Evolutionary conservation across 2,113 vertebrate species (phyloP).

Genomic region (Melierax canorus): DNA sequence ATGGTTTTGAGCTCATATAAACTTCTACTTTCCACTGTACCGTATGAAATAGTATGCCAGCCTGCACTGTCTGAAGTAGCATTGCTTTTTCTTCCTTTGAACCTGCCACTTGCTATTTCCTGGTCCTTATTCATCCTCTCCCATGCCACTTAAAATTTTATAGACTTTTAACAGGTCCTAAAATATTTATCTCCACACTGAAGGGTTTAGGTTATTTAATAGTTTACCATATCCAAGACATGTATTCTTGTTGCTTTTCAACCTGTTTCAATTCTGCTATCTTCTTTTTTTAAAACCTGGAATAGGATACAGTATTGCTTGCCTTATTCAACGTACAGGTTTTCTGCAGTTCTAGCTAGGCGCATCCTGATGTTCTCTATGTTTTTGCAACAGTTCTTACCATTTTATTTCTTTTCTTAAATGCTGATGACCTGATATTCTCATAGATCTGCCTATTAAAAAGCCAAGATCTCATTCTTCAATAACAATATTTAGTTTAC

Average conservation of each 20-base stretch:
- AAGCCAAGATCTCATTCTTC: not conserved
- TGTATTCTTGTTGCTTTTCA: not conserved
- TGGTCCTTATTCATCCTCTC: not conserved
- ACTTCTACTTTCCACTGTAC: not conserved
- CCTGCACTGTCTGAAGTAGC: not conserved
- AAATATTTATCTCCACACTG: not conserved
- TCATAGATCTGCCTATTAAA: not conserved
- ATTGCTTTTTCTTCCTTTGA: not conserved
- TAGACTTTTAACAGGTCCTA: not conserved
- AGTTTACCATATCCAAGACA: not conserved
- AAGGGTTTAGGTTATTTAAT: not conserved
- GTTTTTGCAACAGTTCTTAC: not conserved
- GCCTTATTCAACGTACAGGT: not conserved
- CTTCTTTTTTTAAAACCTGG: not conserved
- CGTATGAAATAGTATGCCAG: fast-evolving
- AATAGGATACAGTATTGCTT: not conserved
- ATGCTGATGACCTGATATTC: not conserved
- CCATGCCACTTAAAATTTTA: not conserved
- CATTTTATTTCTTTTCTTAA: not conserved
- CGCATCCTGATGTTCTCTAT: fast-evolving
- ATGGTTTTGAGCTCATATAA: not conserved
- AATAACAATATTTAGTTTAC: fast-evolving
- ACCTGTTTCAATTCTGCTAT: not conserved
- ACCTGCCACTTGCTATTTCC: not conserved
- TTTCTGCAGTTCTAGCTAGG: not conserved